phyloP scores from a whole-genome alignment of 2,797 vertebrate genomes.

The Psittacula echo region DNA sequence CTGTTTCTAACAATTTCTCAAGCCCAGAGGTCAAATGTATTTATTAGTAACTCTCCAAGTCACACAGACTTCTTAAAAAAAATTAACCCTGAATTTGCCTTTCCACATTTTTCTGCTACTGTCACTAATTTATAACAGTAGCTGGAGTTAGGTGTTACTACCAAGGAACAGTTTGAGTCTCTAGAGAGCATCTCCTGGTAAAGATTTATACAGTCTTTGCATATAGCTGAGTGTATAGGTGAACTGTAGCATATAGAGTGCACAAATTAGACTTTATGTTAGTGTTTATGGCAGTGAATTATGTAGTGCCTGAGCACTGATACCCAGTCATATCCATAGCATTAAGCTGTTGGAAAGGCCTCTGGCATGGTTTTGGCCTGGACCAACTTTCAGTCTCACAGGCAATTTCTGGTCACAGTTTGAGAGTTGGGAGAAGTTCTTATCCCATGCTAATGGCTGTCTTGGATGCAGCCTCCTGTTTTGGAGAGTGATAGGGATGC shows the following conservation, averaged over 20 bases:
- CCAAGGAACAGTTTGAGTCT: neutral
- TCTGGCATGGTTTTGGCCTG: neutral
- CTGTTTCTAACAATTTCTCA: neutral
- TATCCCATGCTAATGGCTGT: neutral
- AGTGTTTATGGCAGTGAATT: neutral
- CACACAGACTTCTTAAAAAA: neutral
- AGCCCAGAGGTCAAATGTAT: neutral
- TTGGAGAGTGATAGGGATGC: neutral
- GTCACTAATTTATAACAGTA: neutral
- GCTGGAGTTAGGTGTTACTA: neutral
- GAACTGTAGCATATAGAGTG: neutral
- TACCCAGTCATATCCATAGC: neutral
- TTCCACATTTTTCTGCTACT: neutral
- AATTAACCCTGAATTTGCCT: neutral
- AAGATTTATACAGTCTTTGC: neutral
- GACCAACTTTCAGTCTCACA: neutral
- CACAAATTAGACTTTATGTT: neutral
- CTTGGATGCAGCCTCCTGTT: neutral
- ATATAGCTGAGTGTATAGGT: neutral
- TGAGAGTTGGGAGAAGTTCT: neutral
- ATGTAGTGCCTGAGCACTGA: neutral
- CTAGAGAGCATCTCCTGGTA: neutral
- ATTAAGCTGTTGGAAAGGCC: neutral
- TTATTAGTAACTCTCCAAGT: neutral
- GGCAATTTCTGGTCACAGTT: neutral